Percentiles rank a stretch among this genome's conserved stretches.
phyloP scores from a whole-genome alignment of 2,888 invertebrate genomes.

The Apodemia duryi region DNA sequence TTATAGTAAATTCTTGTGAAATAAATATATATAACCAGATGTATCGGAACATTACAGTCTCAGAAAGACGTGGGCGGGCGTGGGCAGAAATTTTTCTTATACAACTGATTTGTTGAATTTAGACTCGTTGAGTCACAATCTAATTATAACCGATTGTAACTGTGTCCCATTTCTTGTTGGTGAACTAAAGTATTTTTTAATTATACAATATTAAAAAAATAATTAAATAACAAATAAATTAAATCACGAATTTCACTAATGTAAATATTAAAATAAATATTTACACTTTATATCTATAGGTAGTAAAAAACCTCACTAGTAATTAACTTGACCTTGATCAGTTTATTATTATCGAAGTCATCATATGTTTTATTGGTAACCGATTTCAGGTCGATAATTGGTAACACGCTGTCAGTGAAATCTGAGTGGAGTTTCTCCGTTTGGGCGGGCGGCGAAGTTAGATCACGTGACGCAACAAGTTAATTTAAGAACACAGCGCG shows the following conservation, averaged over 20 bases:
- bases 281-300: neutral
- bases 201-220: conserved; percentile 6
- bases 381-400: conserved; percentile 26
- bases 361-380: conserved; percentile 7
- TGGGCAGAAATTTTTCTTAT: conserved; percentile 54
- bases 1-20: too few species aligned
- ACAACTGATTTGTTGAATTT: conserved; percentile 54
- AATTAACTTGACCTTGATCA: conserved; percentile 26
- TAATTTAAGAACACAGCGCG: conserved; percentile 71
- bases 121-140: conserved; percentile 62
- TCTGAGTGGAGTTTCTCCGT: conserved; percentile 75
- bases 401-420: conserved; percentile 56
- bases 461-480: conserved; percentile 68
- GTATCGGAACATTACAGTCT: neutral
- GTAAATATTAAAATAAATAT: neutral
- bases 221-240: neutral
- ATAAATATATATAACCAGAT: neutral
- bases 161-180: conserved; percentile 52
- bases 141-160: conserved; percentile 64
- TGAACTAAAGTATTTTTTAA: conserved; percentile 23
- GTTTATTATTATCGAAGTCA: conserved; percentile 17
- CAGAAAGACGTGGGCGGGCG: conserved; percentile 48
- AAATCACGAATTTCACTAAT: neutral
- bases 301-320: neutral
- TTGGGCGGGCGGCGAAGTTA: conserved; percentile 71